Percentiles rank a stretch among this genome's conserved stretches.
Evolutionary conservation across 2,888 invertebrate species (phyloP).

Genomic region (Leptinotarsa haldemani): DNA sequence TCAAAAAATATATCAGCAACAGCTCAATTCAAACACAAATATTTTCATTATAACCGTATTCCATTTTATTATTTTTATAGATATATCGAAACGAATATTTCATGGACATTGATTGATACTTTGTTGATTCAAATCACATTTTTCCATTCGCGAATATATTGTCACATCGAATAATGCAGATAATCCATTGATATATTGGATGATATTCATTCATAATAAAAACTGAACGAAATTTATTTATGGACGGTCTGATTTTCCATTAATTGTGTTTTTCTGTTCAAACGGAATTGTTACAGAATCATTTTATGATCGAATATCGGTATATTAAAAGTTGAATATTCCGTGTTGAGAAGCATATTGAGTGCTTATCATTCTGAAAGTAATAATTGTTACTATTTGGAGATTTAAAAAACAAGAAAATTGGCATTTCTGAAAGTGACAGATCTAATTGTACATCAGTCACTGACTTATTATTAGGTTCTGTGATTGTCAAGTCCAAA

Average conservation of each 20-base stretch:
- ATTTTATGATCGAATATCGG: too few relatives aligned
- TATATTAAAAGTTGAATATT: too few relatives aligned
- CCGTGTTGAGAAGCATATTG: too few relatives aligned
- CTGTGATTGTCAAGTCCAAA: too few relatives aligned
- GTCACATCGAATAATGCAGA: neutral
- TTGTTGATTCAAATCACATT: neutral
- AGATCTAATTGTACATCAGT: too few relatives aligned
- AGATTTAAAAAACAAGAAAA: too few relatives aligned
- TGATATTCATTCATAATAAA: neutral
- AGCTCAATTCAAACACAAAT: neutral
- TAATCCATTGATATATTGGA: neutral
- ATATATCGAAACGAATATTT: neutral
- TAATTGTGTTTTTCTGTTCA: neutral
- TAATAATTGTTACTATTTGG: too few relatives aligned
- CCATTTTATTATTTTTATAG: neutral
- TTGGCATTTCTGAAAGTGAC: too few relatives aligned
- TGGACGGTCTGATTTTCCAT: neutral
- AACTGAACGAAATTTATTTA: neutral
- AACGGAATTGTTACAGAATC: neutral
- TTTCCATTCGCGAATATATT: neutral
- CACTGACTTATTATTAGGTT: too few relatives aligned
- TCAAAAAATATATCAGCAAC: neutral
- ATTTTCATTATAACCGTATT: neutral
- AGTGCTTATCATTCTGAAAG: too few relatives aligned
- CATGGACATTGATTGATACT: slow-evolving; percentile 1